Evolutionary conservation across 2,113 vertebrate species (phyloP).

Genomic region (Rhizomys pruinosus): DNA sequence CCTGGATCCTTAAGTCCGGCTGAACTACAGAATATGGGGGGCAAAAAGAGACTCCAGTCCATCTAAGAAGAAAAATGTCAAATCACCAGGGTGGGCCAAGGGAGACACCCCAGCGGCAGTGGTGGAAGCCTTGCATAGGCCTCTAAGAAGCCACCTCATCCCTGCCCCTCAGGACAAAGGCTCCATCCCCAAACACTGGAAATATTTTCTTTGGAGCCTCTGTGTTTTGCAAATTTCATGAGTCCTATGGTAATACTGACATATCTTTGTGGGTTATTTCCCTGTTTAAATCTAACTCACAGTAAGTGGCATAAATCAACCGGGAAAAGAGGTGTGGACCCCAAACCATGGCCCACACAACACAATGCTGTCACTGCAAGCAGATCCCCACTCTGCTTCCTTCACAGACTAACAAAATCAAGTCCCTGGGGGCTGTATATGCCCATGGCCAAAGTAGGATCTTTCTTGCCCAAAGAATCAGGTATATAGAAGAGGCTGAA

Average conservation of each 20-base stretch:
- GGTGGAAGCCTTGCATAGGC: not conserved
- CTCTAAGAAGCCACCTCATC: not conserved
- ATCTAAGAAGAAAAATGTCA: not conserved
- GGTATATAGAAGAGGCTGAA: not conserved
- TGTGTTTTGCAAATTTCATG: not conserved
- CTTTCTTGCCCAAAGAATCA: not conserved
- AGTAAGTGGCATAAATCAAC: not conserved
- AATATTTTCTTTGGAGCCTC: slow-evolving; percentile 9
- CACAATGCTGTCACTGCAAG: not conserved
- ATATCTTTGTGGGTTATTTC: not conserved
- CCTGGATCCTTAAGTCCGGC: not conserved
- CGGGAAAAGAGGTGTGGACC: not conserved
- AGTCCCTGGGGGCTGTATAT: not conserved
- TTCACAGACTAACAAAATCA: not conserved
- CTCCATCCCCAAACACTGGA: not conserved
- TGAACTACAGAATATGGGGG: not conserved
- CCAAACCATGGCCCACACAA: not conserved
- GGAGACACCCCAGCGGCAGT: not conserved
- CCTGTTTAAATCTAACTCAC: slow-evolving; percentile 14
- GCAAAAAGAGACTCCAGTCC: not conserved
- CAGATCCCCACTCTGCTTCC: not conserved
- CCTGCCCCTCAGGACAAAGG: not conserved
- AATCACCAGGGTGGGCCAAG: not conserved
- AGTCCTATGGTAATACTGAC: slow-evolving; percentile 5
- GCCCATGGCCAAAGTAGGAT: rapidly evolving